A percentile compares a stretch with the other conserved stretches of the same genome.
Evolutionary conservation across 2,797 vertebrate genomes (phyloP).

Genomic region (Prionace glauca): DNA sequence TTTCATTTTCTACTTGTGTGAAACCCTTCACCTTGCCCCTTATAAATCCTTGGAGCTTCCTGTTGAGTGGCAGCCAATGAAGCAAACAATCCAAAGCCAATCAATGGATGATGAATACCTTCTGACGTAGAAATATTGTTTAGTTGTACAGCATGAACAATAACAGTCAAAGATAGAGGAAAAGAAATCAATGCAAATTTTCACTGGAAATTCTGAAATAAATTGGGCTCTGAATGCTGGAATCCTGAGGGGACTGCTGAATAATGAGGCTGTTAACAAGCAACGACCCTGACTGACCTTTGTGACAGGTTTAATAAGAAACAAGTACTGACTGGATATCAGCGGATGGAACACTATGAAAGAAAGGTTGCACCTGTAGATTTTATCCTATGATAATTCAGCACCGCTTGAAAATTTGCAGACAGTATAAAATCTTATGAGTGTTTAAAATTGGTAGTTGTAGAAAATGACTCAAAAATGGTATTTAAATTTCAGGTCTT

Average conservation of each 20-base stretch:
- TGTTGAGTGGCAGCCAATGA: slow-evolving; percentile 28
- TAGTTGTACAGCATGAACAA: neutral
- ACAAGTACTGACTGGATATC: neutral
- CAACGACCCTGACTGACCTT: slow-evolving; percentile 26
- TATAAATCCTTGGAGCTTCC: neutral
- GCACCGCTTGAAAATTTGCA: neutral
- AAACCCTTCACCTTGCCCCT: neutral
- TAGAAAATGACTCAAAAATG: neutral
- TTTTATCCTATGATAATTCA: neutral
- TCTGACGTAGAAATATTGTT: slow-evolving; percentile 12
- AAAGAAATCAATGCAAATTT: slow-evolving; percentile 36
- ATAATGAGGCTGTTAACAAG: slow-evolving; percentile 34
- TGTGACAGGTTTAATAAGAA: slow-evolving; percentile 35
- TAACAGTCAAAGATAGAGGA: neutral
- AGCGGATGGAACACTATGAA: neutral
- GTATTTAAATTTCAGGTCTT: neutral
- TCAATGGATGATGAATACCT: neutral
- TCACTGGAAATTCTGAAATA: slow-evolving; percentile 33
- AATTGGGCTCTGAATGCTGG: neutral
- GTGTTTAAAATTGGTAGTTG: neutral
- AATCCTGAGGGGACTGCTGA: slow-evolving; percentile 20
- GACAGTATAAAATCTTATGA: neutral
- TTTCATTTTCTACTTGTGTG: neutral
- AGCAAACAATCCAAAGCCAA: slow-evolving; percentile 26
- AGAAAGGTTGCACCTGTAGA: slow-evolving; percentile 25